Base-by-base conservation (phyloP, 2,797 vertebrate genomes). In the Poecilia wingei region DNA sequence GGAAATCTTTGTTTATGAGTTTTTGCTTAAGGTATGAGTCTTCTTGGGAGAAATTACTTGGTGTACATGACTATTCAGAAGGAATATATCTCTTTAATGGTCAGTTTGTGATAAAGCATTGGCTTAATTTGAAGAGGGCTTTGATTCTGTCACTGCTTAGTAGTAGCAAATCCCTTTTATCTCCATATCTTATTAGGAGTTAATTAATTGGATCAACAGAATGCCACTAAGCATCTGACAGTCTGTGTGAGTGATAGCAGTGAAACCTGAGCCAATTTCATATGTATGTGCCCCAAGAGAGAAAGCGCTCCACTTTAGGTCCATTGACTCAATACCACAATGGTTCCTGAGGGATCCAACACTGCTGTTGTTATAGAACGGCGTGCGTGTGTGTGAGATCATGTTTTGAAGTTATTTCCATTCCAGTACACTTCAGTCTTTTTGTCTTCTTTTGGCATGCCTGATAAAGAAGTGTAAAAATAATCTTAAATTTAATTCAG, bases 131-230 rank as follows among this genome's bases (percentile, higher is more conserved):
- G 86, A 68, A 71, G 77, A 87, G 78, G 77, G 72, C 80, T 90
- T 86, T 90, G 86, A 89, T 85, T 91, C 79, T 79, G 78, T 93
- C 88, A 82, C 84, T 81, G 88, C 82, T 89, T 72, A 13, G 76
- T 80, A 79, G 82, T 87, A 85, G 77, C 84, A 69, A 84, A 88
- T 82, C 84, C 80, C 83, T 80, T 81, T 72, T 71, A 81, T 83
- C 83, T 88, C 86, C 79, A 76, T 87, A 91, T 86, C 91, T 92
- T 92, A 87, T 94, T 94, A 92, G 86, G 84, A 82, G 73, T 83
- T 93, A 95, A 94, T 95, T 95, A 94, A 94, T 88, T 91, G 91
- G 91, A 93, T 92, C 84, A 92, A 93, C 90, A 84, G 78, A 92
- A 93, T 87, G 88, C 85, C 92, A 93, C 86, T 87, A 90, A 91